phyloP scores from a whole-genome alignment of 2,888 invertebrate species.

The Acrobasis suavella region DNA sequence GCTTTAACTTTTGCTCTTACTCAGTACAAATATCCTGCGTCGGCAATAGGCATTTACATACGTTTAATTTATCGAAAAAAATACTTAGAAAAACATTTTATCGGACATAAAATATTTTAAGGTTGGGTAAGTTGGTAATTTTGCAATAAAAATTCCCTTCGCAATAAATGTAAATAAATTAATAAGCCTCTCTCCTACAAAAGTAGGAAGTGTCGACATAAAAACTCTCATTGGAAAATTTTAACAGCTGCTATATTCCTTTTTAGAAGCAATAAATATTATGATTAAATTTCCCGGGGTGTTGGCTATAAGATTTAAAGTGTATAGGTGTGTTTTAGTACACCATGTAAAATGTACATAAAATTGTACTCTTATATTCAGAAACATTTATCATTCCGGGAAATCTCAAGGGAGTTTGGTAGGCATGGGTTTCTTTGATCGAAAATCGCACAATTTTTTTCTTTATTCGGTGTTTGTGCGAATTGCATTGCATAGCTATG shows the following conservation, averaged over 20 bases:
- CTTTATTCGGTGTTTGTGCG: not conserved
- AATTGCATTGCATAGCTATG: too few species aligned
- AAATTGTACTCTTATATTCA: conserved; percentile 8
- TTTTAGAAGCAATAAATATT: conserved; percentile 26
- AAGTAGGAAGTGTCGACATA: conserved; percentile 25
- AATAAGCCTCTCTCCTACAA: conserved; percentile 24
- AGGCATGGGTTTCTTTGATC: not conserved
- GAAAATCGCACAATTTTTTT: not conserved
- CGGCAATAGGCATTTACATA: too few species aligned
- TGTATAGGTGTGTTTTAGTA: not conserved
- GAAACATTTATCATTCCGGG: not conserved
- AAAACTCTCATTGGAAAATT: conserved; percentile 33
- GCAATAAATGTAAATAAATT: conserved; percentile 24
- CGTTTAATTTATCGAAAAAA: not conserved
- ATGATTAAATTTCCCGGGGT: conserved; percentile 24
- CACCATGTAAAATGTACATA: conserved; percentile 14
- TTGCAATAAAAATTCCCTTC: conserved; percentile 9
- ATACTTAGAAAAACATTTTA: not conserved
- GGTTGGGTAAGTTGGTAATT: not conserved
- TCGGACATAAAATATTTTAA: not conserved
- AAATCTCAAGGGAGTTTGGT: not conserved
- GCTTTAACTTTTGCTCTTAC: too few species aligned
- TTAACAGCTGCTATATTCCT: conserved; percentile 30
- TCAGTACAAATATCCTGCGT: too few species aligned
- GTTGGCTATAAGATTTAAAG: conserved; percentile 19